Evolutionary conservation across 2,888 invertebrate species (phyloP), one percentile per base, ranked within the genome.

Genomic region (Latheticus oryzae): DNA sequence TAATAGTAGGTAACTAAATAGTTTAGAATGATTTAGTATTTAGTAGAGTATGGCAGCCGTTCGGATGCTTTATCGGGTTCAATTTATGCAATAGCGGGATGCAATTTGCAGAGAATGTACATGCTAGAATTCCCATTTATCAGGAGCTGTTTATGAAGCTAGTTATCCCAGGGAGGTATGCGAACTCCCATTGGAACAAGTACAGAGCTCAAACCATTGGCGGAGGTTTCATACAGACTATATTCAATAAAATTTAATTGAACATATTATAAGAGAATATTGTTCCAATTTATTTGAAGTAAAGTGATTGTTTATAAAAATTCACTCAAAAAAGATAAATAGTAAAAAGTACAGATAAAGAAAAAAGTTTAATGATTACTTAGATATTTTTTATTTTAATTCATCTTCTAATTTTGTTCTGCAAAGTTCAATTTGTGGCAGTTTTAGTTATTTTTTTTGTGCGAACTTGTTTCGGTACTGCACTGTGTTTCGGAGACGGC

Each of bases 51-150:
- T 57, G 64, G 61, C 58, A 54, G 45, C 58, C 61, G 64, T 63
- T 67, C 59, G 58, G 66, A 72, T 70, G 71, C 72, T 76, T 77
- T 78, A 77, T 77, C 71, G 75, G 69, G 69, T 76, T 71, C 76
- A 76, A 78, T 78, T 78, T 78, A 77, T 78, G 76, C 76, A 74
- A 74, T 74, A 72, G 72, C 73, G 70, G 67, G 70, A 73, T 76
- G 77, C 77, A 78, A 78, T 78, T 77, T 78, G 76, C 75, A 73
- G 75, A 74, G 76, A 77, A 77, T 76, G 75, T 76, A 77, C 76
- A 76, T 72, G 72, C 73, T 74, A 76, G 77, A 77, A 78, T 77
- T 74, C 73, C 74, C 76, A 77, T 77, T 76, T 73, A 76, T 76
- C 76, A 74, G 68, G 69, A 71, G 67, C 72, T 76, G 76, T 78